Conservation (phyloP, 2,888 invertebrate genomes). For the Melieria crassipennis region DNA sequence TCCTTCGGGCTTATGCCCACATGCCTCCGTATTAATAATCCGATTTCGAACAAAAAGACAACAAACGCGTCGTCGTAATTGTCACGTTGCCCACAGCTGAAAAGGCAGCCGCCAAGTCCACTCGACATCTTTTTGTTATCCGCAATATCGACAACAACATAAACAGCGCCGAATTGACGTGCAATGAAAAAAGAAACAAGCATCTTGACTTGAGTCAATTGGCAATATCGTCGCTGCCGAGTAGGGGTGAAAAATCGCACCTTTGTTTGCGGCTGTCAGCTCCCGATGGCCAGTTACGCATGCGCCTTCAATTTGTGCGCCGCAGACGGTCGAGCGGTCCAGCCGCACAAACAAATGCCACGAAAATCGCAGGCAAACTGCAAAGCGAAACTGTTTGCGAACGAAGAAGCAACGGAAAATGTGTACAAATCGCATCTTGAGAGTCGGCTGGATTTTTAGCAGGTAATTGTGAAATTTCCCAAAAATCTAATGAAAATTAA, state of each 20-base stretch:
- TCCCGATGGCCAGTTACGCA: conserved; percentile 13
- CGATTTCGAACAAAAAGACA: conserved; percentile 33
- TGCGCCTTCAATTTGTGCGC: conserved; percentile 33
- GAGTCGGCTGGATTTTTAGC: conserved; percentile 46
- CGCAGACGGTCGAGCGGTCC: not conserved
- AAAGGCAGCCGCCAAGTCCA: conserved; percentile 5
- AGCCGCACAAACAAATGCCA: conserved; percentile 20
- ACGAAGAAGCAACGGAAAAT: conserved; percentile 1
- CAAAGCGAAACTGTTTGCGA: not conserved
- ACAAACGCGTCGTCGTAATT: conserved; percentile 41
- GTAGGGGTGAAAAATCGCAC: conserved; percentile 27
- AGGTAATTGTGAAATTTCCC: conserved; percentile 45
- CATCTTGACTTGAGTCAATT: conserved; percentile 44
- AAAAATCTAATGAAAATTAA: conserved; percentile 30
- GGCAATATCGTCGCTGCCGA: conserved; percentile 33
- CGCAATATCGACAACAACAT: not conserved
- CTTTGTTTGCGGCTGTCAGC: conserved; percentile 29
- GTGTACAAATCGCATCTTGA: conserved; percentile 35
- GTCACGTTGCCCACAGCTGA: conserved; percentile 19
- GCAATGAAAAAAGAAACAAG: conserved; percentile 20
- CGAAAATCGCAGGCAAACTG: conserved; percentile 10
- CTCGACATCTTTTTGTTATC: conserved; percentile 23
- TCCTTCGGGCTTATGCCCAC: conserved; percentile 13
- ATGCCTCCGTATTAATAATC: conserved; percentile 30
- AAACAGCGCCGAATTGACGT: not conserved